Base-by-base conservation (phyloP, 2,797 vertebrate species). In the Miichthys miiuy region DNA sequence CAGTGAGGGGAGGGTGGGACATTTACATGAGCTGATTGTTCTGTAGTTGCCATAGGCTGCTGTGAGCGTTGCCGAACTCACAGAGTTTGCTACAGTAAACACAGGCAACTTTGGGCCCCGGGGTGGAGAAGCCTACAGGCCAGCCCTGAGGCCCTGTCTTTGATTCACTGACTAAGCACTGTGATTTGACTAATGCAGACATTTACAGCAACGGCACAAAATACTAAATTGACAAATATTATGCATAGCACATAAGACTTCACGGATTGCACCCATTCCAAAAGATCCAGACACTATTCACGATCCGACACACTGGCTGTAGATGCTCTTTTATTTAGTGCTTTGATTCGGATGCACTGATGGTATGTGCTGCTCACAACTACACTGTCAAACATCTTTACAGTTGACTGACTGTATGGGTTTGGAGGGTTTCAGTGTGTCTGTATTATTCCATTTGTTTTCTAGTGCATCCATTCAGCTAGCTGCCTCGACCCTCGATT, bases 151-250 rank as follows among this genome's bases (percentile, higher is more conserved):
- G 90, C 85, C 71, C 69, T 65, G 76, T 41, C 58, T 84, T 79
- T 90, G 79, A 90, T 83, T 79, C 69, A 50, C 86, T 69, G 74
- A 85, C 75, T 65, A 80, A 85, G 61, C 80, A 41, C 80, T 82
- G 56, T 86, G 85, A 87, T 90, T 88, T 84, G 72, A 85, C 85
- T 84, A 81, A 87, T 83, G 72, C 83, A 75, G 71, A 72, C 69
- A 74, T 84, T 88, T 82, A 75, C 51, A 68, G 48, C 64, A 27
- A 60, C 65, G 44, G 41, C 63, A 67, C 68, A 56, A 48, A 65
- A 48, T 21, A 68, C n/a, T 42, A 61, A 80, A 88, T 38, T 66
- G 50, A 74, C 58, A 65, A 66, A 80, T 63, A 54, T 47, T 46
- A 54, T 79, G 67, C 74, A 48, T 71, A 48, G 34, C 34, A 55